A percentile compares a stretch with the other conserved stretches of the same genome.
These are phyloP conservation scores for Phymanthus crucifer DNA, from an alignment of 92 coral and sea anemone genomes.

Conservation along the genomic window DNA sequence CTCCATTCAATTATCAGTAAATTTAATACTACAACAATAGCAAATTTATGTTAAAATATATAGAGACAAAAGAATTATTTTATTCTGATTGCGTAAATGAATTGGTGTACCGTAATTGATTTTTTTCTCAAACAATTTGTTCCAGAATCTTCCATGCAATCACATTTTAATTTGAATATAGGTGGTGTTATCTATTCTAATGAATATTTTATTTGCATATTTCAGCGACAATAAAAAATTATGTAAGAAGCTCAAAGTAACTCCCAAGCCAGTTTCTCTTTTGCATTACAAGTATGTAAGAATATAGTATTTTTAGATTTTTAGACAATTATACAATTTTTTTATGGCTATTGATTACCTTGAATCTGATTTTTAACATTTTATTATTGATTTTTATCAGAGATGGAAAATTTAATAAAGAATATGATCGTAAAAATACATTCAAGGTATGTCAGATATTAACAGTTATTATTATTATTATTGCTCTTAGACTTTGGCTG, in stretches of 20 bases:
- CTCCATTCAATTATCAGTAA: too few relatives aligned
- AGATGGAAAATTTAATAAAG: slow-evolving; percentile 97
- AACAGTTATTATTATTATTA: background rate
- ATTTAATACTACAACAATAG: too few relatives aligned
- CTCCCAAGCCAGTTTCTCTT: slow-evolving; percentile 69
- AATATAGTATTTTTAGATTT: background rate
- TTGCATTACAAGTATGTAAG: slow-evolving; percentile 94
- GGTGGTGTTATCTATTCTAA: background rate
- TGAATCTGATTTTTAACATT: background rate
- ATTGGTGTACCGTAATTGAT: too few relatives aligned
- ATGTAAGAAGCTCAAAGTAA: slow-evolving; percentile 89
- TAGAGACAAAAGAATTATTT: too few relatives aligned
- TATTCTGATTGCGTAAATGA: too few relatives aligned
- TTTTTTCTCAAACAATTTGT: background rate
- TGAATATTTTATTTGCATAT: background rate
- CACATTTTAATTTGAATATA: background rate
- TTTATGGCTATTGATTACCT: background rate
- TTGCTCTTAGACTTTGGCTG: too few relatives aligned
- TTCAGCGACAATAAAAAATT: slow-evolving; percentile 82
- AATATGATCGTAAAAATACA: slow-evolving; percentile 90
- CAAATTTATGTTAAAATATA: too few relatives aligned
- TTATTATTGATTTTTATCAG: slow-evolving; percentile 40
- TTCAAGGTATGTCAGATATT: slow-evolving; percentile 61
- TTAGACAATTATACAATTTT: background rate
- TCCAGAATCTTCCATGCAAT: background rate